A percentile compares a stretch with the other conserved stretches of the same genome.
Conservation (phyloP, 2,113 vertebrate genomes). For the Coregonus clupeaformis region DNA sequence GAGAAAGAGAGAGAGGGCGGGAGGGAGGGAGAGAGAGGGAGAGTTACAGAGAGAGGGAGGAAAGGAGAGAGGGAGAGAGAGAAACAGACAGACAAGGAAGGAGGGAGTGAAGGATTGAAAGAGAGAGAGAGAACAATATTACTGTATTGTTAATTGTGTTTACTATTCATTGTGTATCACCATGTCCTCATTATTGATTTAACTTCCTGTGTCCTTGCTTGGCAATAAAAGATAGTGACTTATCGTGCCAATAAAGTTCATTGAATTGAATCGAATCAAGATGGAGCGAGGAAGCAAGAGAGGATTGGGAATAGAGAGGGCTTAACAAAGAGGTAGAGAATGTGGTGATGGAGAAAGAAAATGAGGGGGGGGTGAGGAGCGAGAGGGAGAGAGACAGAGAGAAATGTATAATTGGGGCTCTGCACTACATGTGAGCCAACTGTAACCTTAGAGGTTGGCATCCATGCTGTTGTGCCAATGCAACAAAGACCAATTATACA, state of each 20-base stretch:
- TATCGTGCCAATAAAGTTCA: neutral
- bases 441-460: too few species aligned
- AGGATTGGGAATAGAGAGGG: neutral
- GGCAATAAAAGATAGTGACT: neutral
- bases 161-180: neutral
- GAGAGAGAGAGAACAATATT: neutral
- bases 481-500: too few species aligned
- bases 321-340: too few species aligned
- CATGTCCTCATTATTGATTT: constrained; percentile 12
- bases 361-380: neutral
- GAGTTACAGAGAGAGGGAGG: neutral
- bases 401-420: neutral
- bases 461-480: too few species aligned
- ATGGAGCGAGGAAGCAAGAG: neutral
- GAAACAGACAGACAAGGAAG: neutral
- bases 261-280: neutral
- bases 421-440: too few species aligned
- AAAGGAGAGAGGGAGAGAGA: neutral
- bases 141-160: neutral
- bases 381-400: neutral
- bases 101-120: neutral
- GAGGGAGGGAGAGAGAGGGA: neutral
- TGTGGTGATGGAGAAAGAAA: neutral
- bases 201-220: neutral
- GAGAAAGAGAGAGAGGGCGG: neutral